Evolutionary conservation across 2,113 vertebrate species (phyloP), one percentile per base, ranked within the genome.

Genomic region (Alaudala cheleensis): DNA sequence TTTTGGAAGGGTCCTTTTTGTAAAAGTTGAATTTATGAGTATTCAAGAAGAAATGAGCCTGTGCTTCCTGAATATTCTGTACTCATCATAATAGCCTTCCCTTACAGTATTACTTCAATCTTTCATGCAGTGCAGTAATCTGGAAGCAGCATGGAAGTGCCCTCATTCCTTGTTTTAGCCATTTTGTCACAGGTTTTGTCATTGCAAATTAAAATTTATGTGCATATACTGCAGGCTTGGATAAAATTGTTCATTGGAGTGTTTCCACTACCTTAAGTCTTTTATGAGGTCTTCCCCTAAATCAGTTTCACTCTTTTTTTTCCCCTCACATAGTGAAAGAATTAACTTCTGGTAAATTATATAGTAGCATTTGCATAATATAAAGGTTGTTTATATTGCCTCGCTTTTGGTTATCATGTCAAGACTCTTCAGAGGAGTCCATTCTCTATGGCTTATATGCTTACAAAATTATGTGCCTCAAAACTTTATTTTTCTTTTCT

Each of bases 141-240:
- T 81, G 65, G 50, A 95, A 87, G 51, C 39, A 93, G 51, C 56
- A 72, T 58, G 42, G 47, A 81, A 76, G 47, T 85, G 56, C 42
- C 39, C 40, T 94, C 44, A 29, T 91, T 93, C 54, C 40, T 84
- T 60, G 14, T 54, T 53, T 82, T 82, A 76, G 39, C 78, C 21
- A 40, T 89, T 76, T 51, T 17, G 71, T 88, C 40, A 53, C 14
- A 90, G 77, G 26, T 90, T 94, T 86, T 94, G 56, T 87, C 47
- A 80, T 58, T 86, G 53, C 11, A 54, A 50, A 90, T 95, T 95
- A 92, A 92, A 91, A 81, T 78, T 72, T 47, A 49, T 91, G 44
- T 79, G 23, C 28, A 6, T 86, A 19, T 71, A 86, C 58, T 86
- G 57, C 47, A 77, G 56, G 7, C 77, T 67, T 86, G 47, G 47